A percentile compares a stretch with the other conserved stretches of the same genome.
phyloP scores from a whole-genome alignment of 2,888 invertebrate genomes.

The Liposcelis brunnea region DNA sequence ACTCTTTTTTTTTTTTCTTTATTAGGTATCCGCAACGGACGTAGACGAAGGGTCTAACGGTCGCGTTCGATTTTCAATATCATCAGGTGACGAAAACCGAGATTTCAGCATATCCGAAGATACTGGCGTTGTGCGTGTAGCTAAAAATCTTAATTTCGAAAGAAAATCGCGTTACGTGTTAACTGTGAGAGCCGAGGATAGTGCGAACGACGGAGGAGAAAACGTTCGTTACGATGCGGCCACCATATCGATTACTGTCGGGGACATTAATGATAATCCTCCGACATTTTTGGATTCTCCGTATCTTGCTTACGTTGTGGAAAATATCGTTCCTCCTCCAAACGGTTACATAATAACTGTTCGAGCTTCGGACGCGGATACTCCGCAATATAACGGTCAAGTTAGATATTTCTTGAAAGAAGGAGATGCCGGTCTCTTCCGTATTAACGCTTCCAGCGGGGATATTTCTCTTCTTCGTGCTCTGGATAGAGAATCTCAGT shows the following conservation, averaged over 20 bases:
- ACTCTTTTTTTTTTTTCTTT: conserved; percentile 14
- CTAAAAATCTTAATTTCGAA: conserved; percentile 87
- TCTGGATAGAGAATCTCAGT: conserved; percentile 67
- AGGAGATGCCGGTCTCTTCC: conserved; percentile 78
- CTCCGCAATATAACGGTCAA: conserved; percentile 74
- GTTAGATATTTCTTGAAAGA: conserved; percentile 87
- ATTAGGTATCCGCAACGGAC: conserved; percentile 72
- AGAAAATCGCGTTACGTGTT: conserved; percentile 68
- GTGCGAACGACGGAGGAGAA: conserved; percentile 48
- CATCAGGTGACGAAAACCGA: conserved; percentile 73
- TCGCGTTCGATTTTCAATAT: conserved; percentile 79
- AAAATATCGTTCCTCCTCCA: conserved; percentile 69
- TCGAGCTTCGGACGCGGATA: conserved; percentile 79
- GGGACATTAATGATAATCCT: conserved; percentile 86
- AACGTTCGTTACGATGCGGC: conserved; percentile 49
- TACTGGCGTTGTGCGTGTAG: conserved; percentile 75
- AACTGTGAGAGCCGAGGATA: conserved; percentile 75
- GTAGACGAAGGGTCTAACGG: conserved; percentile 78
- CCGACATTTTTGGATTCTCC: conserved; percentile 91
- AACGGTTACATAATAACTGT: conserved; percentile 58
- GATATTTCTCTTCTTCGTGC: conserved; percentile 70
- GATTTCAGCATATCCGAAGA: conserved; percentile 87
- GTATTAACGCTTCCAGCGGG: conserved; percentile 81
- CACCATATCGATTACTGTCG: conserved; percentile 51
- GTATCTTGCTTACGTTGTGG: conserved; percentile 83